phyloP scores from a whole-genome alignment of 2,113 vertebrate genomes.

The Sclerurus mexicanus region DNA sequence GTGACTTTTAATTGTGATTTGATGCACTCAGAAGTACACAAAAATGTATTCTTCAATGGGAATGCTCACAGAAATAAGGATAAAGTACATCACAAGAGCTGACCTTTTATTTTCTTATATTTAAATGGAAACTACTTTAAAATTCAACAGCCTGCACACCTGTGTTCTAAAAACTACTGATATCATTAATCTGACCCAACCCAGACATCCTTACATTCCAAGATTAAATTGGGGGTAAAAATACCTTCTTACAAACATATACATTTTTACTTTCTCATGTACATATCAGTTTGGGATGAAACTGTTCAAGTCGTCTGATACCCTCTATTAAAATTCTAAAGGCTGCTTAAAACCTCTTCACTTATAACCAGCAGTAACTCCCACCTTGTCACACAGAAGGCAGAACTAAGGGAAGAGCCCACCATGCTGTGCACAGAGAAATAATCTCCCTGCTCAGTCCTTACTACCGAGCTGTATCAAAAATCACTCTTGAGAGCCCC shows the following conservation, averaged over 20 bases:
- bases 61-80: not conserved
- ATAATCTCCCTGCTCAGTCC: not conserved
- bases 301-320: not conserved
- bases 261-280: not conserved
- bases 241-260: not conserved
- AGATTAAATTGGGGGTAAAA: not conserved
- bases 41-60: not conserved
- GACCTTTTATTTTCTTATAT: not conserved
- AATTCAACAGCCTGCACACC: not conserved
- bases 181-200: not conserved
- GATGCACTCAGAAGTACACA: not conserved
- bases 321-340: not conserved
- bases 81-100: not conserved
- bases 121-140: not conserved
- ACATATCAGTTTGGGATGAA: not conserved
- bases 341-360: not conserved
- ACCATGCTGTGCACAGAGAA: not conserved
- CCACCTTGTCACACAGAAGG: fast-evolving
- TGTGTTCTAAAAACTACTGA: not conserved
- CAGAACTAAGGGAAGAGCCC: not conserved
- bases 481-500: not conserved
- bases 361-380: not conserved
- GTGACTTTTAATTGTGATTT: not conserved
- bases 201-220: not conserved
- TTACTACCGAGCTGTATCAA: not conserved